Base-by-base conservation (phyloP, 2,888 invertebrate species). In the Metellina segmentata region DNA sequence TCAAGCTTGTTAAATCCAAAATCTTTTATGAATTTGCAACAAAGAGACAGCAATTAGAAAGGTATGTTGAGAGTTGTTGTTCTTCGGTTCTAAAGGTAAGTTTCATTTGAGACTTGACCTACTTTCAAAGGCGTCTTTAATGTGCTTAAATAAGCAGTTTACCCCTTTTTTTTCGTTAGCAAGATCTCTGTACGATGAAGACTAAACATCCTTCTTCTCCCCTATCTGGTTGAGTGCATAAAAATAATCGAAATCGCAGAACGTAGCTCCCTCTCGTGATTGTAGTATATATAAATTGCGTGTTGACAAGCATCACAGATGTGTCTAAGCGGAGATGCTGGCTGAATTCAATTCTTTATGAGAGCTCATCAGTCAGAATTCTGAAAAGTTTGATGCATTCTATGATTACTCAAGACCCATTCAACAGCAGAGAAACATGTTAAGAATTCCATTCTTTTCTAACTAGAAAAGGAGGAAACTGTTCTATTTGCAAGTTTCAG, bases 51-150 rank as follows among this genome's bases (percentile, higher is more conserved):
- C 77, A 51, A 61, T 61, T n/a, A 48, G n/a, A 75, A 75, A 11
- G 85, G 53, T 52, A 13, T 72, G 74, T 85, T 72, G 74, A 48
- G 51, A 48, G 20, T 79, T 72, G 20, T 79, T 72, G 19, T 71
- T 79, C 51, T 52, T 71, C 53, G 49, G 34, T 51, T 52, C 79
- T 71, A 86, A 87, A 87, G 72, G 87, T 79, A 78, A 79, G 70
- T 75, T 48, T 86, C 70, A 71, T 75, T 70, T 83, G 83, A 89
- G 74, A 78, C 89, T 85, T 89, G 89, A 85, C 89, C 89, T 89
- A 89, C 83, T 89, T 89, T 79, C 34, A 61, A 34, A 70, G 87
- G 81, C 87, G 87, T 71, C 87, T 71, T 34, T 72, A 52, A 72
- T 83, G 61, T 71, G 83, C 78, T 82, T 83, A 71, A 79, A 89